Conservation (phyloP, 2,113 vertebrate genomes). For the Sardina pilchardus region DNA sequence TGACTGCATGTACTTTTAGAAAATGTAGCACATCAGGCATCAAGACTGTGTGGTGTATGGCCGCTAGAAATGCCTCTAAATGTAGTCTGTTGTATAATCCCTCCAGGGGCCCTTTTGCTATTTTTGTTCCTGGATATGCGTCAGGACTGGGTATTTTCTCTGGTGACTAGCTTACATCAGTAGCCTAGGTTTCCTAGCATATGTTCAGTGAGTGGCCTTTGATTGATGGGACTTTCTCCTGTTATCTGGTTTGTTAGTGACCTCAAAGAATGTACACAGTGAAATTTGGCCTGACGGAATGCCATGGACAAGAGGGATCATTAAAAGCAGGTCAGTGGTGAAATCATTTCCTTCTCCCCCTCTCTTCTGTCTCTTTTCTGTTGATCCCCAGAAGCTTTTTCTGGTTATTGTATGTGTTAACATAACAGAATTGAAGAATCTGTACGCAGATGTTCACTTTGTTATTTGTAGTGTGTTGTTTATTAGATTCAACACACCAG, state of each 20-base stretch:
- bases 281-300: slow-evolving; percentile 53
- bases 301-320: not conserved
- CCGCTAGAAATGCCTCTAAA: slow-evolving; percentile 82
- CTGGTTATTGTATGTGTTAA: not conserved
- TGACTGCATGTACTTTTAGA: not conserved
- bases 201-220: slow-evolving; percentile 83
- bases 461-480: no score
- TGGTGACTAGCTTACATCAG: slow-evolving; percentile 98
- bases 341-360: slow-evolving; percentile 47
- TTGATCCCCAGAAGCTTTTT: not conserved
- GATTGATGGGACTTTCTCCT: slow-evolving; percentile 84
- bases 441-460: no score
- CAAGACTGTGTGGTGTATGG: slow-evolving; percentile 49
- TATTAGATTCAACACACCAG: no score
- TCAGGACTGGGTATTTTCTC: slow-evolving; percentile 99
- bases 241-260: slow-evolving; percentile 74
- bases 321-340: slow-evolving; percentile 76
- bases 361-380: not conserved
- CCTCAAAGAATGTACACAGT: slow-evolving; percentile 80
- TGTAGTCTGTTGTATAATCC: slow-evolving; percentile 87
- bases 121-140: slow-evolving; percentile 99
- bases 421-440: not conserved
- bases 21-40: not conserved
- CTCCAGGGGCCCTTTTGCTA: slow-evolving; percentile 87
- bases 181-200: slow-evolving; percentile 88